Percentiles rank a stretch among this genome's conserved stretches.
Evolutionary conservation across 2,888 invertebrate species (phyloP).

Genomic region (Eupithecia abbreviata): DNA sequence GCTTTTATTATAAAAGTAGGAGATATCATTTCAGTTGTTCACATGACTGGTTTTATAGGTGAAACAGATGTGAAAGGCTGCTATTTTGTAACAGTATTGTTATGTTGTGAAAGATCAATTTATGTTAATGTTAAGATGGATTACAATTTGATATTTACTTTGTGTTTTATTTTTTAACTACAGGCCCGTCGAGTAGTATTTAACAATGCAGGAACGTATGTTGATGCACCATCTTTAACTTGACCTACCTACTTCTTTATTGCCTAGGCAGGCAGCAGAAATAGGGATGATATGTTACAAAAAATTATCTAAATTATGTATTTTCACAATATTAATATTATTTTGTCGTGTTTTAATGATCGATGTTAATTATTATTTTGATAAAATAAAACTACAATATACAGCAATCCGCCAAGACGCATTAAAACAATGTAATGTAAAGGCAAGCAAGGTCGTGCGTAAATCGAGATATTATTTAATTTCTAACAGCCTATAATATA

Average conservation of each 20-base stretch:
- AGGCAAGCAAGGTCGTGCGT: too few relatives aligned
- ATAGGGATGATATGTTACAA: too few relatives aligned
- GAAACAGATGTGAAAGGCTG: constrained; percentile 78
- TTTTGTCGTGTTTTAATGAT: too few relatives aligned
- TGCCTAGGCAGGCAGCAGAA: not conserved
- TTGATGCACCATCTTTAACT: not conserved
- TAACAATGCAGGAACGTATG: not conserved
- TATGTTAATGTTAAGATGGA: constrained; percentile 47
- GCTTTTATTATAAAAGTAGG: constrained; percentile 33
- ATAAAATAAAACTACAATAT: too few relatives aligned
- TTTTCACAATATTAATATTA: too few relatives aligned
- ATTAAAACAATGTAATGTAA: too few relatives aligned
- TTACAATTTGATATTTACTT: constrained; percentile 57
- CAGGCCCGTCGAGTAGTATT: not conserved
- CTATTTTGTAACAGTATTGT: constrained; percentile 70
- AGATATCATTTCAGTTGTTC: constrained; percentile 54
- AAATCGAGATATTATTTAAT: too few relatives aligned
- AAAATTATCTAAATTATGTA: too few relatives aligned
- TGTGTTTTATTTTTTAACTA: constrained; percentile 42
- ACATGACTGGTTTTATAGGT: constrained; percentile 82
- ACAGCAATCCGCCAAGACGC: too few relatives aligned
- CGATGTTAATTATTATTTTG: too few relatives aligned
- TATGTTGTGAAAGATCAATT: constrained; percentile 60
- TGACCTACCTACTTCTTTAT: not conserved
- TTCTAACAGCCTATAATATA: too few relatives aligned